phyloP scores from a whole-genome alignment of 2,888 invertebrate species.

The Drosophila imparisetae region DNA sequence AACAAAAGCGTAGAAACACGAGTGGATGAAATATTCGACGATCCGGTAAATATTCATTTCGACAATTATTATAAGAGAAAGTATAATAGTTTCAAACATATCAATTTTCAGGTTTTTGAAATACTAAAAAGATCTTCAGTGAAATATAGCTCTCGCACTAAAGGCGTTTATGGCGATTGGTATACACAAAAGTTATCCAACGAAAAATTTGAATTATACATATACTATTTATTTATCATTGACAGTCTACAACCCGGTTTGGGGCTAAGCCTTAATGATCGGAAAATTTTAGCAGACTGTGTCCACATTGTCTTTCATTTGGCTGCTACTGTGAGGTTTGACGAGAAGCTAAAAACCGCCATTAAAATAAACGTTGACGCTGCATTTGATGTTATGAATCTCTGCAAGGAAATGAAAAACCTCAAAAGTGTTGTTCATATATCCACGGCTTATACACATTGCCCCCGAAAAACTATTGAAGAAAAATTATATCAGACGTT shows the following conservation, averaged over 20 bases:
- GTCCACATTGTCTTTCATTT: constrained; percentile 87
- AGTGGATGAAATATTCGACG: constrained; percentile 85
- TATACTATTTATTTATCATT: neutral
- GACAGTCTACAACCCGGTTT: constrained; percentile 18
- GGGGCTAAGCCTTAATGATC: constrained; percentile 9
- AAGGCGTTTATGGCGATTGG: constrained; percentile 26
- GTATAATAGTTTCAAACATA: neutral
- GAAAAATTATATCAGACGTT: constrained; percentile 86
- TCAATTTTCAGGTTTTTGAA: constrained; percentile 13
- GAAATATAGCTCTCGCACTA: constrained; percentile 12
- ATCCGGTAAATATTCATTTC: constrained; percentile 15
- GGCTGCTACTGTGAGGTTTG: constrained; percentile 88
- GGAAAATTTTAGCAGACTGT: constrained; percentile 76
- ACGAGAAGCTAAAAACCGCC: constrained; percentile 90
- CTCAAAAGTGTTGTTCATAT: constrained; percentile 86
- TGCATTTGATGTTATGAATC: constrained; percentile 87
- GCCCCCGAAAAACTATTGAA: constrained; percentile 85
- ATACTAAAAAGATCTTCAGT: constrained; percentile 1
- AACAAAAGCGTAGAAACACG: constrained; percentile 88
- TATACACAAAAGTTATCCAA: neutral
- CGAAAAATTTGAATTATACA: neutral
- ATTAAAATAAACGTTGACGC: constrained; percentile 90
- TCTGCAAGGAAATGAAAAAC: constrained; percentile 88
- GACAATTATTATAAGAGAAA: no score
- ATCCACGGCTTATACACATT: constrained; percentile 87